Percentiles rank a stretch among this genome's conserved stretches.
Evolutionary conservation across 2,797 vertebrate species (phyloP).

Genomic region (Sardinella longiceps): DNA sequence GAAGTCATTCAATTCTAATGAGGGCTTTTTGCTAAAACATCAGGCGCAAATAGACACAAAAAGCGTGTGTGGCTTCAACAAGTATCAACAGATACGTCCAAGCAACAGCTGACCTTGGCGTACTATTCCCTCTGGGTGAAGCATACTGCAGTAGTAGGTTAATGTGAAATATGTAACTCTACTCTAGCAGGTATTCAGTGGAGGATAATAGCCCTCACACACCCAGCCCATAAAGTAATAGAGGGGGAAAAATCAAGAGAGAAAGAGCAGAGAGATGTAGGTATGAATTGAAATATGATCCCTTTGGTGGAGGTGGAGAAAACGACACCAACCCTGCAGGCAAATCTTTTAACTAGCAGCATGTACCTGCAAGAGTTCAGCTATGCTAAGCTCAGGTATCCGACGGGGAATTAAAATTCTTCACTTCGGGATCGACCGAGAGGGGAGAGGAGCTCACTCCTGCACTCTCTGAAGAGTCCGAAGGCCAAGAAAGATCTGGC

Average conservation of each 20-base stretch:
- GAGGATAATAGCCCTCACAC: background rate
- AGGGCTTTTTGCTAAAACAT: too few relatives aligned
- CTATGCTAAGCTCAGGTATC: background rate
- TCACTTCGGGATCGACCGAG: background rate
- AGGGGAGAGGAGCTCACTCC: background rate
- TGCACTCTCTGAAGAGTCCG: background rate
- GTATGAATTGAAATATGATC: background rate
- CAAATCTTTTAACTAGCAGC: conserved; percentile 5
- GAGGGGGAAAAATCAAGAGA: background rate
- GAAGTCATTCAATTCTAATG: too few relatives aligned
- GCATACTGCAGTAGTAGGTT: background rate
- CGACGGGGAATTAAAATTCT: background rate
- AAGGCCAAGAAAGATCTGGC: background rate
- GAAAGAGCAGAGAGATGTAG: background rate
- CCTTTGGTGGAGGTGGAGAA: background rate
- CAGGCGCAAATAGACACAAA: too few relatives aligned
- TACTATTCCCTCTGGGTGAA: background rate
- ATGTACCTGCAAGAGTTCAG: conserved; percentile 1
- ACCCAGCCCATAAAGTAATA: background rate
- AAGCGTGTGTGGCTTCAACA: too few relatives aligned
- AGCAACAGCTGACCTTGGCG: background rate
- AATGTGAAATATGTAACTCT: background rate
- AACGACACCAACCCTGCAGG: conserved; percentile 1
- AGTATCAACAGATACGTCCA: background rate
- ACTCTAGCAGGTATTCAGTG: background rate